Conservation (phyloP, 2,113 vertebrate species). For the Ammodytes marinus region DNA sequence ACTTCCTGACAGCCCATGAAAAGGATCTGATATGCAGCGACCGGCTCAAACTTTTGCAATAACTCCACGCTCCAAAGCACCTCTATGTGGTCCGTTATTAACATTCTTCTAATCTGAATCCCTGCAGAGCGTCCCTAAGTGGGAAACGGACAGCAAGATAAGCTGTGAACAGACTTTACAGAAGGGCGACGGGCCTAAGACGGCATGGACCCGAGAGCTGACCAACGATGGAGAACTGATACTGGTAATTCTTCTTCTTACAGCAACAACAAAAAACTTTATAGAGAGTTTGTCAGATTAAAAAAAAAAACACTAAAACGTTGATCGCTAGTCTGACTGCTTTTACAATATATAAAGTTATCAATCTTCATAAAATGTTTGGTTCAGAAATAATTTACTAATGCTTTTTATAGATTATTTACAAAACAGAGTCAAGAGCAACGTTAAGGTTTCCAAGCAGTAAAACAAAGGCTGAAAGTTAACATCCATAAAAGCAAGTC, state of each 20-base stretch:
- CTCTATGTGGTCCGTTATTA: slow-evolving; percentile 1
- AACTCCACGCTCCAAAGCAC: slow-evolving; percentile 9
- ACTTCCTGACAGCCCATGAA: slow-evolving; percentile 23
- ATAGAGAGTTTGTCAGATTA: neutral
- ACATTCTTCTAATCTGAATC: slow-evolving; percentile 24
- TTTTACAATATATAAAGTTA: neutral
- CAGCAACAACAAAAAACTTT: neutral
- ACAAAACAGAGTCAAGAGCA: neutral
- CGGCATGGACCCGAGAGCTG: slow-evolving; percentile 91
- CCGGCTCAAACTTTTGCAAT: neutral
- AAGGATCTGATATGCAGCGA: slow-evolving; percentile 9
- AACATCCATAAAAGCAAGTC: neutral
- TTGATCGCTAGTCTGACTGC: neutral
- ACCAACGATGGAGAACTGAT: slow-evolving; percentile 92
- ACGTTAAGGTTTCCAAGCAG: neutral
- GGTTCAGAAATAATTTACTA: neutral
- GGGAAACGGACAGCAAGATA: slow-evolving; percentile 92
- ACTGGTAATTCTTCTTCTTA: slow-evolving; percentile 82
- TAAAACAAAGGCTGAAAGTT: neutral
- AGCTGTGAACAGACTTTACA: slow-evolving; percentile 92
- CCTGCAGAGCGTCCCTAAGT: slow-evolving; percentile 89
- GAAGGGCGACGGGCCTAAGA: slow-evolving; percentile 92
- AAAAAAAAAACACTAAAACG: neutral
- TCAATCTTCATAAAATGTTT: neutral
- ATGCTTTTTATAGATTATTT: neutral